A percentile compares a stretch with the other conserved stretches of the same genome.
Evolutionary conservation across 2,113 vertebrate genomes (phyloP).

Genomic region (Andinoacara biseriatus): DNA sequence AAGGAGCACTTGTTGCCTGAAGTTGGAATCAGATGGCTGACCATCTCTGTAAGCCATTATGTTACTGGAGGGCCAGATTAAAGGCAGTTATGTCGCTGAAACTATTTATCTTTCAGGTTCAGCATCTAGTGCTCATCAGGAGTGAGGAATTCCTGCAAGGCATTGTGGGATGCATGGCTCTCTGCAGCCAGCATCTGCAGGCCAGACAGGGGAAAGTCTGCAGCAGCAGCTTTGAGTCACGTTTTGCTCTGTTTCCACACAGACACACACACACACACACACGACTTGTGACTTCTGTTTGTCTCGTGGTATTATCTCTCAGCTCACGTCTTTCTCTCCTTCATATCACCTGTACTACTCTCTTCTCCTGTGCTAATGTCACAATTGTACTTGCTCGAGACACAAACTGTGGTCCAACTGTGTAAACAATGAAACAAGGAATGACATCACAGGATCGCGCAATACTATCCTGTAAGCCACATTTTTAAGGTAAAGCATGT

Average conservation of each 20-base stretch:
- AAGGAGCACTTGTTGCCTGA: conserved; percentile 80
- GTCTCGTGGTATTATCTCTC: background rate
- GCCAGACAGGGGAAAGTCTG: conserved; percentile 67
- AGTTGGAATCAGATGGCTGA: conserved; percentile 59
- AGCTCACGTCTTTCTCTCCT: background rate
- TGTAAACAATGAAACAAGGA: background rate
- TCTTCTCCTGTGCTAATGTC: background rate
- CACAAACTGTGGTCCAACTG: background rate
- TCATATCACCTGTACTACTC: background rate
- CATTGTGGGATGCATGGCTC: conserved; percentile 65
- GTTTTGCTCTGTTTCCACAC: conserved; percentile 5
- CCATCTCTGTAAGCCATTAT: conserved; percentile 79
- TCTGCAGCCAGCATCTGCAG: conserved; percentile 69
- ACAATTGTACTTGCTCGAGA: background rate
- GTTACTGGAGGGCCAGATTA: conserved; percentile 77
- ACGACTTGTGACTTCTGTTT: background rate
- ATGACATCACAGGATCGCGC: background rate
- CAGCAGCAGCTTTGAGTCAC: conserved; percentile 14
- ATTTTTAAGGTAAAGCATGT: background rate
- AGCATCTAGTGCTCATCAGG: conserved; percentile 67
- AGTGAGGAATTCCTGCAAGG: conserved; percentile 72
- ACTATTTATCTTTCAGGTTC: conserved; percentile 76
- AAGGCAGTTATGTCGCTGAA: conserved; percentile 77
- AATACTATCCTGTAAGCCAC: background rate
- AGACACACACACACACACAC: background rate